These are phyloP conservation scores for Laothoe populi DNA, from an alignment of 2,888 invertebrate genomes.

Conservation along the genomic window DNA sequence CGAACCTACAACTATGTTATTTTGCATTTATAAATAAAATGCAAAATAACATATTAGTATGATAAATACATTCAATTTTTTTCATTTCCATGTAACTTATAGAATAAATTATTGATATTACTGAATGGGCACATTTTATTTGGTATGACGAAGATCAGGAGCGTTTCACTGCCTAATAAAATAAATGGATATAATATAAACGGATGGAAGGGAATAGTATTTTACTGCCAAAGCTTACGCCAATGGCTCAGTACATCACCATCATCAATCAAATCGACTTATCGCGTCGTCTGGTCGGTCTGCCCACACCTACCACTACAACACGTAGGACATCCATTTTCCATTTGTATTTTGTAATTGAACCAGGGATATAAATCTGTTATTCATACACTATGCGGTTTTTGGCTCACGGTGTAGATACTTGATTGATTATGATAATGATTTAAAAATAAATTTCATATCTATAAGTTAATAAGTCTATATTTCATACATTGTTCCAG, in stretches of 20 bases:
- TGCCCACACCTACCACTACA: slow-evolving; percentile 22
- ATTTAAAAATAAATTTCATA: too few species aligned
- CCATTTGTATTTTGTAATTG: slow-evolving; percentile 19
- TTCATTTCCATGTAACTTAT: background rate
- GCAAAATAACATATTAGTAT: too few species aligned
- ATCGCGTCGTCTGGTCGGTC: slow-evolving; percentile 52
- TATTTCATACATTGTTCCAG: too few species aligned
- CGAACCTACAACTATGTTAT: too few species aligned
- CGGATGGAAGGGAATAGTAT: slow-evolving; percentile 19
- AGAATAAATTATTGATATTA: slow-evolving; percentile 26
- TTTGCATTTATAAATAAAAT: too few species aligned
- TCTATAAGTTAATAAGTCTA: too few species aligned
- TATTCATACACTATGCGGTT: background rate
- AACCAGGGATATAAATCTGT: background rate
- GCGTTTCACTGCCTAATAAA: slow-evolving; percentile 12
- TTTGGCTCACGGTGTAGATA: too few species aligned
- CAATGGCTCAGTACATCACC: slow-evolving; percentile 41
- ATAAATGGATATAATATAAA: slow-evolving; percentile 22
- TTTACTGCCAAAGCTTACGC: slow-evolving; percentile 32
- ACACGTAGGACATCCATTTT: slow-evolving; percentile 26
- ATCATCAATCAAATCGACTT: slow-evolving; percentile 68
- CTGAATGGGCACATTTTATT: slow-evolving; percentile 7
- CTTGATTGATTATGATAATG: too few species aligned
- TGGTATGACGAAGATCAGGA: background rate
- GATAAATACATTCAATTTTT: background rate